Percentiles rank a stretch among this genome's conserved stretches.
phyloP scores from a whole-genome alignment of 2,888 invertebrate genomes.

The Geophilus truncorum region DNA sequence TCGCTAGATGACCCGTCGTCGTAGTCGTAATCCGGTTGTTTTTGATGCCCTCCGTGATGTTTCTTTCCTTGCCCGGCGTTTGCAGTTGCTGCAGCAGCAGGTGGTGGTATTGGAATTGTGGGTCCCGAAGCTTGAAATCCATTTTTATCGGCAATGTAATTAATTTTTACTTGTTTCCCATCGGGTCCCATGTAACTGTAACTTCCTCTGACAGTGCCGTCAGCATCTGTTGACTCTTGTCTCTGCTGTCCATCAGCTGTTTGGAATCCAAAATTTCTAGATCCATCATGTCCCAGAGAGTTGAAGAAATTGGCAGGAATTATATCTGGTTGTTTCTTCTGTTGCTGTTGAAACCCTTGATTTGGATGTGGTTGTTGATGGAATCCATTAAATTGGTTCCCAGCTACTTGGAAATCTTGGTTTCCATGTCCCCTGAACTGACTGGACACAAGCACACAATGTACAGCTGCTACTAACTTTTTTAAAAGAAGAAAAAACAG shows the following conservation, averaged over 20 bases:
- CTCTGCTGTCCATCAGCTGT: constrained; percentile 29
- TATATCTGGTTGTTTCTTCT: background rate
- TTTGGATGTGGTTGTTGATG: background rate
- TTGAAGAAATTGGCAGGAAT: constrained; percentile 25
- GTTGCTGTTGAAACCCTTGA: constrained; percentile 7
- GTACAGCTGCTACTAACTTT: background rate
- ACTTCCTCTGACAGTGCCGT: constrained; percentile 73
- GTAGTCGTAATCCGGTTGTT: background rate
- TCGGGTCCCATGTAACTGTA: constrained; percentile 82
- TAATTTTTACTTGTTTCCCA: constrained; percentile 72
- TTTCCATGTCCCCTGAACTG: background rate
- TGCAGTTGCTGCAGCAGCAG: constrained; percentile 46
- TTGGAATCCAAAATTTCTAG: constrained; percentile 21
- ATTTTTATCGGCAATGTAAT: constrained; percentile 74
- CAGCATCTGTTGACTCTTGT: constrained; percentile 49
- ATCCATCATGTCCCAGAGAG: background rate
- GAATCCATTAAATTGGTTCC: background rate
- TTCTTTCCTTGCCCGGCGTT: background rate
- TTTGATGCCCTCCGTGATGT: background rate
- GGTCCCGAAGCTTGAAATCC: constrained; percentile 67
- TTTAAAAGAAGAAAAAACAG: too few species aligned
- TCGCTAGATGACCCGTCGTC: background rate
- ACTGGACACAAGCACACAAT: background rate
- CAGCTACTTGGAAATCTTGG: background rate
- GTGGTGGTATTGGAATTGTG: constrained; percentile 47